Evolutionary conservation across 2,888 invertebrate genomes (phyloP).

Genomic region (Drosophila multiciliata): DNA sequence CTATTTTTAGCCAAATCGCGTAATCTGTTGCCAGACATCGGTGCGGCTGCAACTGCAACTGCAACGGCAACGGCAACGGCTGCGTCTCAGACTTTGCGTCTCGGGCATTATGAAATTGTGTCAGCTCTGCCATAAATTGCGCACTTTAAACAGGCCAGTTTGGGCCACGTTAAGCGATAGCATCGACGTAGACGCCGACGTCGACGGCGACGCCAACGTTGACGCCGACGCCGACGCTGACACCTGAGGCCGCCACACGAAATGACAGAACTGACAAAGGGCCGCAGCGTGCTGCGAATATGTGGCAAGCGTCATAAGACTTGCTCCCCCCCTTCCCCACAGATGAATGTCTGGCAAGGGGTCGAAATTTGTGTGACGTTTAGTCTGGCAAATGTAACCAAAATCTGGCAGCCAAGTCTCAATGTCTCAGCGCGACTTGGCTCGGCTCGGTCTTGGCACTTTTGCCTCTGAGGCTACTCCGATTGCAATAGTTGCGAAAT

Average conservation of each 20-base stretch:
- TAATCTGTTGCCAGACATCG: constrained; percentile 57
- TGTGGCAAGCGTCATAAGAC: constrained; percentile 39
- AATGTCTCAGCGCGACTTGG: constrained; percentile 23
- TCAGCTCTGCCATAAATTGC: constrained; percentile 76
- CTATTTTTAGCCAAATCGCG: constrained; percentile 62
- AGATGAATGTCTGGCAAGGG: not conserved
- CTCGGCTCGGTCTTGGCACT: constrained; percentile 3
- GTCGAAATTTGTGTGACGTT: constrained; percentile 25
- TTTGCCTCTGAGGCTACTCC: constrained; percentile 52
- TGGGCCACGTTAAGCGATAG: constrained; percentile 34
- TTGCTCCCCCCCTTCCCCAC: not conserved
- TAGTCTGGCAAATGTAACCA: constrained; percentile 46
- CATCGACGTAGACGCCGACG: constrained; percentile 26
- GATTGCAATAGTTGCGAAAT: constrained; percentile 69
- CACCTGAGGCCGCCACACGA: constrained; percentile 52
- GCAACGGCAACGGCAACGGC: constrained; percentile 17
- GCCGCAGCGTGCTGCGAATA: constrained; percentile 43
- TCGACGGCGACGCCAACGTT: constrained; percentile 29
- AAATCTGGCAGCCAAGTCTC: constrained; percentile 53
- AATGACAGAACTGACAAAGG: constrained; percentile 43
- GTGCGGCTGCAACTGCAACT: not conserved
- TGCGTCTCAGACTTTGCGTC: constrained; percentile 43
- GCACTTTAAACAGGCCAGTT: constrained; percentile 63
- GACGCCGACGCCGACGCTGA: constrained; percentile 26
- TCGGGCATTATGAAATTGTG: constrained; percentile 76